Evolutionary conservation across 2,113 vertebrate species (phyloP), one percentile per base, ranked within the genome.

Genomic region (Dipodomys spectabilis): DNA sequence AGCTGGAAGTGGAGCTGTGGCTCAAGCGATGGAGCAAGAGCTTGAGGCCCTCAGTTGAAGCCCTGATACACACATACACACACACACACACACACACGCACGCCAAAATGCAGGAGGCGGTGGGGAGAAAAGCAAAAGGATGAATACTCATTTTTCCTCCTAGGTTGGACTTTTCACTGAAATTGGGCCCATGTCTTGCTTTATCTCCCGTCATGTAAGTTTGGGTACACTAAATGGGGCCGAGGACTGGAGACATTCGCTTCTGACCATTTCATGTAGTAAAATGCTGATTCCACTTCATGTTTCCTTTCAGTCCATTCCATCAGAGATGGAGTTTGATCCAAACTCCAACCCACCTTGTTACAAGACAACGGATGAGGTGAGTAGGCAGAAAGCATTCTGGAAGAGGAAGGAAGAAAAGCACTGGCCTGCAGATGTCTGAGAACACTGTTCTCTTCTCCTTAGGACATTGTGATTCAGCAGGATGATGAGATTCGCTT

Each of bases 181-280:
- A 98, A 99, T 99, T 15, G 99, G 99, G 5, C 99, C 99, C 39
- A 99, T 99, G 99, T 99, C 99, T n/a, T 99, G 99, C 97, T 99
- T 99, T 96, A 99, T 99, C 86, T 99, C 99, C 64, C 98, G 99
- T 39, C 99, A 99, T 60, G 99, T 99, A 97, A 98, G 99, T 98
- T 65, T 30, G 11, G 53, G 30, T 15, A 0, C 0, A 0, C 20
- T 18, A 25, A 39, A 60, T 23, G 11, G 62, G 27, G 28, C 71
- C 49, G 16, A 77, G 30, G 16, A 45, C 45, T 35, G 74, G 27
- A 64, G 35, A 64, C 0, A 2, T 12, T 9, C 13, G 0, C 20
- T 60, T 1, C 0, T 9, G 32, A 16, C 35, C 15, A 7, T 35
- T 39, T 65, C 0, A 6, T 28, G 23, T 39, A 39, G 39, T 39